These are phyloP conservation scores for Sarcophaga bullata DNA, from an alignment of 1,140 invertebrate genomes.

Conservation along the genomic window DNA sequence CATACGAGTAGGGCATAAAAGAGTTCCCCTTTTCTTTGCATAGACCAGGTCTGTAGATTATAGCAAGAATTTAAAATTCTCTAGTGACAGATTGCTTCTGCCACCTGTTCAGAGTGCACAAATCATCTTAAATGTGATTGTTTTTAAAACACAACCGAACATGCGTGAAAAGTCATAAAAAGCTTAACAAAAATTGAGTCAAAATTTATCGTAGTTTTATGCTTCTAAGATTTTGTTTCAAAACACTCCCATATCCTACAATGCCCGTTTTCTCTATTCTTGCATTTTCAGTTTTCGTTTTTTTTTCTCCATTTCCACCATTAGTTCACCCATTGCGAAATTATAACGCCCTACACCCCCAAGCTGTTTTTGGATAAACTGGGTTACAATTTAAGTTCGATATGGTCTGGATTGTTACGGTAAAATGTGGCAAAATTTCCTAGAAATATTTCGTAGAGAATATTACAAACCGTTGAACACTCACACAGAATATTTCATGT, in stretches of 20 bases:
- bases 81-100: conserved; percentile 13
- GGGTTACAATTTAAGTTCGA: not conserved
- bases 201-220: conserved; percentile 41
- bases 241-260: conserved; percentile 15
- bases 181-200: conserved; percentile 28
- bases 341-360: not conserved
- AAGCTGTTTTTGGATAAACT: not conserved
- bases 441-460: not conserved
- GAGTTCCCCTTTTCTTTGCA: too few relatives aligned
- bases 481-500: too few relatives aligned
- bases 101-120: conserved; percentile 33
- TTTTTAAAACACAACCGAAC: not conserved
- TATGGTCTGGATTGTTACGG: not conserved
- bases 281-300: not conserved
- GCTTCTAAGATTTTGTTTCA: conserved; percentile 1
- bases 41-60: too few relatives aligned
- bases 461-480: too few relatives aligned
- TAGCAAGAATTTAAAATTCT: not conserved
- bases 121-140: conserved; percentile 24
- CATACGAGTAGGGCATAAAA: too few relatives aligned
- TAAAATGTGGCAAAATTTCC: conserved; percentile 11
- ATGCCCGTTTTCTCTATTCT: too few relatives aligned
- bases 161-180: not conserved
- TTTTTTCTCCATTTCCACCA: not conserved
- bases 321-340: not conserved